Evolutionary conservation across 2,797 vertebrate species (phyloP), one percentile per base, ranked within the genome.

Genomic region (Molossus alvarezi): DNA sequence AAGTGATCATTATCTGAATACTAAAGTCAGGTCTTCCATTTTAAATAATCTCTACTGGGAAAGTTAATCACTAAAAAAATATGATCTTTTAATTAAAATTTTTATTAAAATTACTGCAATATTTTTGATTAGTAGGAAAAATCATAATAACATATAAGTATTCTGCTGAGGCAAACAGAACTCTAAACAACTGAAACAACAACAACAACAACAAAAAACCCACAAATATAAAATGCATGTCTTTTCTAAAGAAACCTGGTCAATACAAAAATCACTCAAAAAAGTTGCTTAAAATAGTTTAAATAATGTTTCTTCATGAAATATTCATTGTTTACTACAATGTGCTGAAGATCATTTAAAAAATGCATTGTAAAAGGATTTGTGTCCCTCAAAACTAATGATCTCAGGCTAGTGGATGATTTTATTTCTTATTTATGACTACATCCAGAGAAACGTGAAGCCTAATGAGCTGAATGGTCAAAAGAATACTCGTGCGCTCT

Each of bases 1-100:
- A 88, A 94, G 37, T 65, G n/a, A 65, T 53, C 62, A 91, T 81
- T 85, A 18, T 95, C 48, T 29, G 10, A 92, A 76, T 27, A 73
- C 0, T 64, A 92, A 55, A 80, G 65, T 37, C 27, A 53, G 86
- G 18, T 6, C 29, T 92, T 90, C 17, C 12, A 79, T 92, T 94
- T 83, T 72, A 80, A 95, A 84, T 53, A 51, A 65, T 18, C 33
- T 62, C n/a, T 75, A 71, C 1, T 55, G 25, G 25, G 55, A 84
- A 93, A 81, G 25, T 71, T 69, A 91, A 58, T 58, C 45, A 57
- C 45, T 15, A 29, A 20, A 91, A 91, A 87, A 83, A 77, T 57
- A 9, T 80, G 23, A 71, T 72, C 4, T 77, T 41, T 45, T 67
- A 21, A 86, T 82, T 91, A 71, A 89, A 67, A 77, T 6, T 13